A percentile compares a stretch with the other conserved stretches of the same genome.
phyloP scores from a whole-genome alignment of 2,113 vertebrate species.

The Chamaetylas fuelleborni region DNA sequence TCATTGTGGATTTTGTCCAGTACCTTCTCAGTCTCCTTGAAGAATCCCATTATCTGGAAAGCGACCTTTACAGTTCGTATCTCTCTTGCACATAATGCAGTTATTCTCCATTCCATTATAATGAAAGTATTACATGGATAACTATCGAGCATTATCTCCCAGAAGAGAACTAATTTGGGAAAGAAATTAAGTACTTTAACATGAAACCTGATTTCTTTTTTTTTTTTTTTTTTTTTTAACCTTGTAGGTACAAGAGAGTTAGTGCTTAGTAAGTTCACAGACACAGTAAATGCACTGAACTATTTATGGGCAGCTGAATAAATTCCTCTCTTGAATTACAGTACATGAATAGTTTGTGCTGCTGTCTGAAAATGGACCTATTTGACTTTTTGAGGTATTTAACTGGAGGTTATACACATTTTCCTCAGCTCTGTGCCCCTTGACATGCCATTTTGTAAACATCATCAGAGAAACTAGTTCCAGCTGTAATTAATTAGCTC shows the following conservation, averaged over 20 bases:
- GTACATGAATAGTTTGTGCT: not conserved
- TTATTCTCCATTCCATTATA: slow-evolving; percentile 71
- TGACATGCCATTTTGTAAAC: not conserved
- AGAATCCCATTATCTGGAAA: slow-evolving; percentile 73
- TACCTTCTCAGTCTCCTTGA: slow-evolving; percentile 54
- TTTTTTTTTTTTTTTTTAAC: slow-evolving; percentile 2
- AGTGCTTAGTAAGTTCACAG: slow-evolving; percentile 26
- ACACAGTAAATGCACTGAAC: slow-evolving; percentile 20
- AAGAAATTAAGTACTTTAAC: slow-evolving; percentile 66
- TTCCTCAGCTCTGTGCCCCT: not conserved
- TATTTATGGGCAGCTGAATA: slow-evolving; percentile 12
- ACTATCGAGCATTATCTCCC: slow-evolving; percentile 62
- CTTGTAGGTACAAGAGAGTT: not conserved
- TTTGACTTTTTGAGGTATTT: slow-evolving; percentile 3
- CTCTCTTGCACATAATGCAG: slow-evolving; percentile 65
- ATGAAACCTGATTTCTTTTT: slow-evolving; percentile 10
- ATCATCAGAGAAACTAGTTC: not conserved
- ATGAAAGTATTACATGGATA: slow-evolving; percentile 75
- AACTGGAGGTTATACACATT: not conserved
- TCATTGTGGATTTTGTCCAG: slow-evolving; percentile 56
- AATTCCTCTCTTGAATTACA: slow-evolving; percentile 32
- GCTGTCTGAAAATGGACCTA: not conserved
- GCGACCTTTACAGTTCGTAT: slow-evolving; percentile 70
- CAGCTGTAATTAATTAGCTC: slow-evolving; percentile 41
- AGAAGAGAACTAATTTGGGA: slow-evolving; percentile 70